These are phyloP conservation scores for Forbesichthys papilliferus DNA, from an alignment of 2,113 vertebrate species.

Conservation along the genomic window DNA sequence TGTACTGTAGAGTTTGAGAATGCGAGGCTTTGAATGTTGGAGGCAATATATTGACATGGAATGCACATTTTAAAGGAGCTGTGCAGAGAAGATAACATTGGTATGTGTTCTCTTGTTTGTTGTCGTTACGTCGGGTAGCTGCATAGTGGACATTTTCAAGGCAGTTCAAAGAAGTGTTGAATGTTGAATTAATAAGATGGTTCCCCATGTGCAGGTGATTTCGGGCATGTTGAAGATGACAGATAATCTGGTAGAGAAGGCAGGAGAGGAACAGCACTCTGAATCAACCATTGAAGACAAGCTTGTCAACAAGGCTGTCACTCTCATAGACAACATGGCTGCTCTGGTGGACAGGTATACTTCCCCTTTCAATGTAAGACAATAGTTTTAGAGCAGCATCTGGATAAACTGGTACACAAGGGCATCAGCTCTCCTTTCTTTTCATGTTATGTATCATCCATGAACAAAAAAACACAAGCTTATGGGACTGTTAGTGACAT, in stretches of 20 bases:
- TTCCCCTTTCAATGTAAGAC: too few species aligned
- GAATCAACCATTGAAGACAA: conserved; percentile 50
- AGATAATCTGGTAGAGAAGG: conserved; percentile 56
- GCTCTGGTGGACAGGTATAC: conserved; percentile 57
- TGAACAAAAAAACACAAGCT: too few species aligned
- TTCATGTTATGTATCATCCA: too few species aligned
- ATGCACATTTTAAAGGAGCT: too few species aligned
- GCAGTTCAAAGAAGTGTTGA: neutral
- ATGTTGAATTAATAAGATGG: neutral
- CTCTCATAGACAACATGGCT: conserved; percentile 63
- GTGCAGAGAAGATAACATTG: too few species aligned
- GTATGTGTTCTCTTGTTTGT: neutral
- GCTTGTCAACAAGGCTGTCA: conserved; percentile 55
- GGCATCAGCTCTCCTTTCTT: too few species aligned
- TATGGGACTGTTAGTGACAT: too few species aligned
- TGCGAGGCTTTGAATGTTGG: too few species aligned
- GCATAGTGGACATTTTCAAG: neutral
- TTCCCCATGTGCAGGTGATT: conserved; percentile 51
- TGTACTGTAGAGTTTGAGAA: too few species aligned
- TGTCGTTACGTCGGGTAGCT: neutral
- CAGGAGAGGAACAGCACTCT: conserved; percentile 44
- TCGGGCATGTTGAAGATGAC: conserved; percentile 59
- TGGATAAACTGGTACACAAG: too few species aligned
- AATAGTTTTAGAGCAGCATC: too few species aligned
- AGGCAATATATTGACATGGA: too few species aligned